Percentiles rank a stretch among this genome's conserved stretches.
Conservation (phyloP, 2,113 vertebrate species). For the Rhea pennata region DNA sequence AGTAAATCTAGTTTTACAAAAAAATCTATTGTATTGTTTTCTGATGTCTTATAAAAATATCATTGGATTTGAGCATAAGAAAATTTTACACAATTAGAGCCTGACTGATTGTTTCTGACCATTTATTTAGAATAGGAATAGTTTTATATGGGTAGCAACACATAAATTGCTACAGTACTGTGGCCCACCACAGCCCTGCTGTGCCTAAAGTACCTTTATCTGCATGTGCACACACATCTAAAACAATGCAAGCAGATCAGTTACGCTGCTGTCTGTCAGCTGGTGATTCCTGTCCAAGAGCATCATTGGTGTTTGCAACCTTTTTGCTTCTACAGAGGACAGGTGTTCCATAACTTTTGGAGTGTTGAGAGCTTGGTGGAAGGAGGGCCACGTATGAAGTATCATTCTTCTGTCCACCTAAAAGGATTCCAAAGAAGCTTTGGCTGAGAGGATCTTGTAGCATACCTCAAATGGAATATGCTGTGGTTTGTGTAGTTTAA, state of each 20-base stretch:
- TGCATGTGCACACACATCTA: not conserved
- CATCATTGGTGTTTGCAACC: not conserved
- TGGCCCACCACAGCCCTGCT: not conserved
- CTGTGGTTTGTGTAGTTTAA: not conserved
- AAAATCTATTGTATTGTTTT: not conserved
- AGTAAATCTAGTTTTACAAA: fast-evolving
- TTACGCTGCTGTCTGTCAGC: not conserved
- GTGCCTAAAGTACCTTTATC: not conserved
- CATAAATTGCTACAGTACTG: not conserved
- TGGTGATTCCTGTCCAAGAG: not conserved
- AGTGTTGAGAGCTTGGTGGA: not conserved
- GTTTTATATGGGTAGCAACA: not conserved
- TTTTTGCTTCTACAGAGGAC: not conserved
- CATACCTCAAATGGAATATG: not conserved
- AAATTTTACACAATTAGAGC: fast-evolving
- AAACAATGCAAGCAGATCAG: not conserved
- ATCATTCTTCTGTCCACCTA: not conserved
- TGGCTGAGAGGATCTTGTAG: not conserved
- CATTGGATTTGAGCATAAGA: not conserved
- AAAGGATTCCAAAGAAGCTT: not conserved
- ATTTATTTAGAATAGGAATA: not conserved
- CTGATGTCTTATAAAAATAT: not conserved
- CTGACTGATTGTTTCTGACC: not conserved
- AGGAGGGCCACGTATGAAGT: not conserved
- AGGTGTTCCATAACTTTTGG: fast-evolving